Conservation (phyloP, 2,888 invertebrate genomes). For the Lathronympha strigana region DNA sequence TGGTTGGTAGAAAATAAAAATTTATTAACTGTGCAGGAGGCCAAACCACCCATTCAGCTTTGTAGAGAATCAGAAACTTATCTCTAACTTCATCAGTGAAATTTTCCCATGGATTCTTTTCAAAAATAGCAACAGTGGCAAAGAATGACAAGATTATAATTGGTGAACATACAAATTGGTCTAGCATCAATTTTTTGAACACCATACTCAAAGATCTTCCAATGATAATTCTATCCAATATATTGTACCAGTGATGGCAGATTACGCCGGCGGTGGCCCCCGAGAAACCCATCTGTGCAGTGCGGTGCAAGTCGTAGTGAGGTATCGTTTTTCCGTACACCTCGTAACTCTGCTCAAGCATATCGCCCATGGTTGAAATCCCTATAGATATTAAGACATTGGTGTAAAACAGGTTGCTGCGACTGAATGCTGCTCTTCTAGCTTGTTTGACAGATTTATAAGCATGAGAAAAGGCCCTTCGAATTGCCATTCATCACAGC, state of each 20-base stretch:
- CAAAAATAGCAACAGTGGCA: constrained; percentile 88
- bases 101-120: constrained; percentile 84
- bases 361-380: constrained; percentile 91
- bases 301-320: constrained; percentile 85
- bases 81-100: constrained; percentile 87
- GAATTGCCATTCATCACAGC: constrained; percentile 55
- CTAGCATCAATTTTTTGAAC: constrained; percentile 90
- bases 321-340: constrained; percentile 81
- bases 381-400: constrained; percentile 91
- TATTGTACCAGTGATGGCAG: constrained; percentile 94
- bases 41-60: constrained; percentile 96
- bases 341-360: constrained; percentile 92
- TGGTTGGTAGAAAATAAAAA: constrained; percentile 93
- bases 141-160: constrained; percentile 91
- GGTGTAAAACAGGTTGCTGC: constrained; percentile 89
- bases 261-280: constrained; percentile 91
- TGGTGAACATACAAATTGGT: constrained; percentile 94
- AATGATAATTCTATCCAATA: constrained; percentile 88
- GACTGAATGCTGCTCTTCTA: constrained; percentile 77
- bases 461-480: constrained; percentile 61
- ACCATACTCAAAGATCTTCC: constrained; percentile 87
- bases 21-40: constrained; percentile 97
- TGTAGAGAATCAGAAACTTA: constrained; percentile 91
- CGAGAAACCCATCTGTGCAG: constrained; percentile 90
- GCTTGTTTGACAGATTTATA: constrained; percentile 58